Base-by-base conservation (phyloP, 1,140 invertebrate genomes). In the Euborellia annulipes region DNA sequence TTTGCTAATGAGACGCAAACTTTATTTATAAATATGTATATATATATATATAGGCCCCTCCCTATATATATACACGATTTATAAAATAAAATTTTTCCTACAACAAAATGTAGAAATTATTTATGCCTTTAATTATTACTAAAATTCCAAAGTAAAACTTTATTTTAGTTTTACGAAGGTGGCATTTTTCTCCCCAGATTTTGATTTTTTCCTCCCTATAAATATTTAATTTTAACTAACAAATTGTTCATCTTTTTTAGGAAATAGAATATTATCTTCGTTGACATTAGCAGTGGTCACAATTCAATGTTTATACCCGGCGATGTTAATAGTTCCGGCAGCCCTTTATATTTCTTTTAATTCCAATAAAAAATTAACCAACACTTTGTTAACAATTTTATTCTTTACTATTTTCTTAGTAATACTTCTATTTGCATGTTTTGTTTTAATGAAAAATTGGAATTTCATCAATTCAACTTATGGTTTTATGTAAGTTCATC, bases 221-320 rank as follows among this genome's bases (percentile, higher is more conserved):
- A 27, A 27, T 6, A 22, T 23, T 48, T 43, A n/a, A n/a, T 53
- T 40, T 8, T 30, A 42, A 44, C 42, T 21, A 22, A 27, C 17
- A 16, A 23, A 46, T 50, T 38, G 41, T 49, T 40, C 41, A 45
- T 53, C 49, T 55, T 58, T 60, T 60, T 18, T 55, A 69, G 70
- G 63, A n/a, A 53, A 63, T 20, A 49, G 59, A 38, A 9, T 70
- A 3, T 40, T 76, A 9, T 73, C 76, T 48, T 73, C 75, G 49
- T 39, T 79, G 0, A 68, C 76, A 16, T 68, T 95, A 39, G 81
- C 84, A 0, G 54, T 91, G 4, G 72, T 85, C 23, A 75, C 84
- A 2, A 74, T 89, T 47, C 82, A 92, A 56, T 80, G 83, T 39
- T 68, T 97, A 20, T 96, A 97, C 66, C 85, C 90, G 0, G 58